Percentiles rank a stretch among this genome's conserved stretches.
These are phyloP conservation scores for Halesus radiatus DNA, from an alignment of 1,140 invertebrate species.

Conservation along the genomic window DNA sequence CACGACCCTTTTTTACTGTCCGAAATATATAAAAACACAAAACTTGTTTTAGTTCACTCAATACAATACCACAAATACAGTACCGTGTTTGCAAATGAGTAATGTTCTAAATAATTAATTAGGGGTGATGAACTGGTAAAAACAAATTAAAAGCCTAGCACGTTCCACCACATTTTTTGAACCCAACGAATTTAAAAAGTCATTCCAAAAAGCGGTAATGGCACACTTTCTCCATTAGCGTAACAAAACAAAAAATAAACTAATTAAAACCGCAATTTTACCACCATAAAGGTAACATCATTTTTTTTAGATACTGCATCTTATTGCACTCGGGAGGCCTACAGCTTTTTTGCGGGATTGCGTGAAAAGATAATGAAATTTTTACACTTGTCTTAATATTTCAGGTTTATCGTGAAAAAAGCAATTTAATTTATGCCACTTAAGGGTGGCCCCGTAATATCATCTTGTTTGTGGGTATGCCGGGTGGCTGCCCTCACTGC, in stretches of 20 bases:
- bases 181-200: conserved; percentile 20
- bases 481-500: not conserved
- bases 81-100: too few species aligned
- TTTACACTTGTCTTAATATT: conserved; percentile 56
- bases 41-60: too few species aligned
- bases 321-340: conserved; percentile 35
- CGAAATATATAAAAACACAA: too few species aligned
- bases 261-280: conserved; percentile 35
- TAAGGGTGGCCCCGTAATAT: conserved; percentile 55
- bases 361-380: conserved; percentile 48
- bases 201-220: conserved; percentile 27
- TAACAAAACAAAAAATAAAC: conserved; percentile 34
- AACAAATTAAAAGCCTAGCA: not conserved
- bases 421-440: conserved; percentile 59
- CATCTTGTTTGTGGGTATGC: conserved; percentile 52
- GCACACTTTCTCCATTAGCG: conserved; percentile 16
- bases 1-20: too few species aligned
- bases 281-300: conserved; percentile 20
- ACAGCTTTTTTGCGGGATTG: conserved; percentile 31
- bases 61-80: too few species aligned
- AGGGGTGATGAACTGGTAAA: too few species aligned
- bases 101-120: too few species aligned
- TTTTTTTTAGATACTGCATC: conserved; percentile 22
- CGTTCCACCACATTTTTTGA: not conserved
- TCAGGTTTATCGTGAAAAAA: conserved; percentile 57